Evolutionary conservation across 30 jellyfish, hydroid and myxozoan genomes (phyloP).

Genomic region (Cassiopea andromeda): DNA sequence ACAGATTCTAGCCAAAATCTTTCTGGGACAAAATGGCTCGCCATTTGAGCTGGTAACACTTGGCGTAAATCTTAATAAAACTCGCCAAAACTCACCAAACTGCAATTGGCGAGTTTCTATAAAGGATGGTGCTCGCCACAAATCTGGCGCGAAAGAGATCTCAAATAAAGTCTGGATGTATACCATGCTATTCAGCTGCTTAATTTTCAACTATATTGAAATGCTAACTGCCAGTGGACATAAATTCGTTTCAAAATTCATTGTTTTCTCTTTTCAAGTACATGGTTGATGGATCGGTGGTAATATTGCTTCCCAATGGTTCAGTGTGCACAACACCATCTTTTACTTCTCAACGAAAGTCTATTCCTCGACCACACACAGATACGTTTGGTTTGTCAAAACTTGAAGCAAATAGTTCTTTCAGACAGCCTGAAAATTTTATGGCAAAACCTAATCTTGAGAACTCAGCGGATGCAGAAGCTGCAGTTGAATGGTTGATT

Average conservation of each 20-base stretch:
- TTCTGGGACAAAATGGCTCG: too few species aligned
- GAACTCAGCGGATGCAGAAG: not conserved
- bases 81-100: too few species aligned
- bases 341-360: not conserved
- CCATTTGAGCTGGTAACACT: too few species aligned
- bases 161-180: too few species aligned
- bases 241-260: not conserved
- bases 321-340: conserved; percentile 24
- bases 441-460: not conserved
- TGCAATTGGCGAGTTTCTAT: too few species aligned
- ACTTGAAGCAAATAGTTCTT: not conserved
- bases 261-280: conserved; percentile 11
- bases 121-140: too few species aligned
- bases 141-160: too few species aligned
- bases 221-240: too few species aligned
- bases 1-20: too few species aligned
- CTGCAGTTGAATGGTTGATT: conserved; percentile 12
- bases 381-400: not conserved
- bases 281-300: conserved; percentile 64
- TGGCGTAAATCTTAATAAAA: too few species aligned
- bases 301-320: conserved; percentile 58
- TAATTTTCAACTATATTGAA: too few species aligned
- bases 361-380: not conserved
- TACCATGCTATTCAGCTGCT: too few species aligned
- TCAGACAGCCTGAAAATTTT: not conserved